Conservation (phyloP, 1,140 invertebrate genomes). For the Anastrepha obliqua region DNA sequence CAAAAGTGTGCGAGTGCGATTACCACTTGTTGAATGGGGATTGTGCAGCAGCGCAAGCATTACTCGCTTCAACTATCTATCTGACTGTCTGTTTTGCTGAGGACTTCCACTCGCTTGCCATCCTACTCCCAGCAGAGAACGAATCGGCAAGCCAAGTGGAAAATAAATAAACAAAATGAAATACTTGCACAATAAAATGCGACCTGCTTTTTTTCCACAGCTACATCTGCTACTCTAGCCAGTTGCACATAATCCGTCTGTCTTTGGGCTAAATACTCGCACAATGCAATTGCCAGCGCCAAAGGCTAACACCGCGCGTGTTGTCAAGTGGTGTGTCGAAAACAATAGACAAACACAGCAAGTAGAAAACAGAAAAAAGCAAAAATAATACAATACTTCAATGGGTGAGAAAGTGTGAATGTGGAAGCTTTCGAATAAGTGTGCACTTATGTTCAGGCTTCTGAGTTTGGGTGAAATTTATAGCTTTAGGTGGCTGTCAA, state of each 20-base stretch:
- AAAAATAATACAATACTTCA: background rate
- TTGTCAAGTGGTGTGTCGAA: conserved; percentile 13
- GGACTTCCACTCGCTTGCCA: conserved; percentile 10
- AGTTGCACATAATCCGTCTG: conserved; percentile 34
- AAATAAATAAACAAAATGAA: conserved; percentile 41
- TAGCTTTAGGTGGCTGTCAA: background rate
- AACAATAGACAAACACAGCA: conserved; percentile 23
- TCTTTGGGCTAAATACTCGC: conserved; percentile 12
- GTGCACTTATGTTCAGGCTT: background rate
- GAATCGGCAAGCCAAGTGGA: conserved; percentile 9
- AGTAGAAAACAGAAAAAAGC: background rate
- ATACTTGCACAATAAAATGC: background rate
- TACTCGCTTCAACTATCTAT: background rate
- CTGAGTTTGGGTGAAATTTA: background rate
- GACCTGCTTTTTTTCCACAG: conserved; percentile 36
- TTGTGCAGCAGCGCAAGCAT: background rate
- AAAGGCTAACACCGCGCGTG: background rate
- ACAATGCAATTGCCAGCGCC: background rate
- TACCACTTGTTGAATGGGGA: conserved; percentile 30
- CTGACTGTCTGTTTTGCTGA: background rate
- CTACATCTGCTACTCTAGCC: background rate
- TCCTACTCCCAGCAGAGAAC: background rate
- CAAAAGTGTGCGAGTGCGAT: background rate
- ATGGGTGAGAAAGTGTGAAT: conserved; percentile 17
- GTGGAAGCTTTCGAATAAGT: background rate